Percentiles rank a stretch among this genome's conserved stretches.
phyloP scores from a whole-genome alignment of 2,797 vertebrate species.

The Graptemys geographica region DNA sequence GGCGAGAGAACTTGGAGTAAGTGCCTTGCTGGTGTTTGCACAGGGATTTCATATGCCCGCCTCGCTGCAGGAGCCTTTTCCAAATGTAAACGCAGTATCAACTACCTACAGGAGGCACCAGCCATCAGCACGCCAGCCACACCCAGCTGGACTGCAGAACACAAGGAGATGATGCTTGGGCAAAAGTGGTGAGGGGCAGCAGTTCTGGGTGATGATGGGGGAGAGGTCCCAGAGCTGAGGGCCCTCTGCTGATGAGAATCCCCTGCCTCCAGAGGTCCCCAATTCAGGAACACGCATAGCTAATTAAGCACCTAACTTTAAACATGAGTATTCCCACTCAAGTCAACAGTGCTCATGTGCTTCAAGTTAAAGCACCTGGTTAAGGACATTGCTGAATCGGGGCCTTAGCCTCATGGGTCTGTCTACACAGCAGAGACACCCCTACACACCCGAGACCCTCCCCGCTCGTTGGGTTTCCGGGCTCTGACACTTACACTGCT shows the following conservation, averaged over 20 bases:
- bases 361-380: neutral
- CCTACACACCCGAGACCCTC: neutral
- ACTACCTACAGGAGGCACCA: neutral
- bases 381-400: neutral
- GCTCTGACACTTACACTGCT: fast-evolving
- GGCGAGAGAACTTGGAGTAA: neutral
- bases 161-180: no score
- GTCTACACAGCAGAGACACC: neutral
- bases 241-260: no score
- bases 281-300: no score
- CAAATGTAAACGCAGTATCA: neutral
- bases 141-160: neutral
- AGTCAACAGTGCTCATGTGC: no score
- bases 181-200: fast-evolving
- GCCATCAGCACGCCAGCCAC: neutral
- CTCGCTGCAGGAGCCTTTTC: neutral
- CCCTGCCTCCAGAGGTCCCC: no score
- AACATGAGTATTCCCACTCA: neutral
- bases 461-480: neutral
- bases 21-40: neutral
- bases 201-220: neutral
- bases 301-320: neutral
- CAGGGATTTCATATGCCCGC: fast-evolving
- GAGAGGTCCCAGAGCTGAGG: neutral
- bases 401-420: neutral